These are phyloP conservation scores for Chaetophractus vellerosus DNA, from an alignment of 2,797 vertebrate species.

Conservation along the genomic window DNA sequence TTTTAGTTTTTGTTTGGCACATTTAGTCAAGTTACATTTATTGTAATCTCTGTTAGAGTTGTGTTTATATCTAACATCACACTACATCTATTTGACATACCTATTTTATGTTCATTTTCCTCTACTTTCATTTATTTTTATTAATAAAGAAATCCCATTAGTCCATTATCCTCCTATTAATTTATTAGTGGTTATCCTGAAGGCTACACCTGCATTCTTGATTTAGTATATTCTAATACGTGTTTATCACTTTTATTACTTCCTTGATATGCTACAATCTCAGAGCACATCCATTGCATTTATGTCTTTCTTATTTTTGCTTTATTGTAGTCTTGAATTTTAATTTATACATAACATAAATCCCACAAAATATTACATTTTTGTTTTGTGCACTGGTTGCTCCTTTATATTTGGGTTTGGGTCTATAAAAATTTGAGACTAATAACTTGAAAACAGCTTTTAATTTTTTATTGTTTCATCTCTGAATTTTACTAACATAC, in stretches of 20 bases:
- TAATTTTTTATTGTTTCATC: background rate
- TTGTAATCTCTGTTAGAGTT: too few relatives aligned
- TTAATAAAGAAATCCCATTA: background rate
- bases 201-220: background rate
- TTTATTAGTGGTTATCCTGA: background rate
- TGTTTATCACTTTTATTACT: background rate
- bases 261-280: background rate
- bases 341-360: background rate
- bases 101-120: background rate
- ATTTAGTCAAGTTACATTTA: background rate
- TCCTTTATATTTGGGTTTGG: background rate
- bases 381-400: background rate
- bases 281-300: background rate
- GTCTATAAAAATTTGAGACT: background rate
- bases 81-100: background rate
- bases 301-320: background rate
- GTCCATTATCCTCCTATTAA: background rate
- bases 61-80: background rate
- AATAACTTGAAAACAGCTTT: background rate
- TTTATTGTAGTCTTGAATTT: background rate
- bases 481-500: background rate
- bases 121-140: background rate
- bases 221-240: background rate
- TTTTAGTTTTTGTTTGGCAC: background rate
- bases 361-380: background rate